Conservation (phyloP, 1,140 invertebrate genomes). For the Bombus terrestris region DNA sequence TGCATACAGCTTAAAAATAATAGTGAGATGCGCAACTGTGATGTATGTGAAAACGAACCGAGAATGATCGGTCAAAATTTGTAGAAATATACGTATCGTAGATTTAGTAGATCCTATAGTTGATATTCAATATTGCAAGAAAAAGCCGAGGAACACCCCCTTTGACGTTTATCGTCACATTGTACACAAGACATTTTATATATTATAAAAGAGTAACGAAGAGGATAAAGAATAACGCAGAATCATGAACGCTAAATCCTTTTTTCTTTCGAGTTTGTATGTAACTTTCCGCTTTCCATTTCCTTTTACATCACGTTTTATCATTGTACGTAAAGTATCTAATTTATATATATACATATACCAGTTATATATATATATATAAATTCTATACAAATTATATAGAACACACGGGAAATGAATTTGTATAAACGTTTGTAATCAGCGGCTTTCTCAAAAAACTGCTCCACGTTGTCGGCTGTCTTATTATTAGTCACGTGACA, state of each 20-base stretch:
- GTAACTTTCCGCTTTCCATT: constrained; percentile 39
- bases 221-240: background rate
- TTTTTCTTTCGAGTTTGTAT: constrained; percentile 43
- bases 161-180: constrained; percentile 22
- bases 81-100: constrained; percentile 57
- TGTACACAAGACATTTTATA: constrained; percentile 47
- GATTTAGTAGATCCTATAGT: constrained; percentile 42
- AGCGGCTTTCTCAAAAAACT: constrained; percentile 56
- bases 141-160: constrained; percentile 51
- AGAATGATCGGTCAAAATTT: constrained; percentile 43
- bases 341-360: background rate
- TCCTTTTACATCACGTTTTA: constrained; percentile 39
- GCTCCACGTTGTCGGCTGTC: constrained; percentile 60
- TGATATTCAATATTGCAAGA: constrained; percentile 37
- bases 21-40: constrained; percentile 73
- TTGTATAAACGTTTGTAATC: constrained; percentile 74
- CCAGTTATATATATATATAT: background rate
- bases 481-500: constrained; percentile 74
- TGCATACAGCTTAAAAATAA: constrained; percentile 52
- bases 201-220: constrained; percentile 17
- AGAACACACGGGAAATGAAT: constrained; percentile 51
- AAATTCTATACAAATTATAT: background rate
- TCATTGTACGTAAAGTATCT: constrained; percentile 19
- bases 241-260: constrained; percentile 5
- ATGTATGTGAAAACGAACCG: constrained; percentile 67